Conservation (phyloP, 2,113 vertebrate genomes). For the Formicarius rufipectus region DNA sequence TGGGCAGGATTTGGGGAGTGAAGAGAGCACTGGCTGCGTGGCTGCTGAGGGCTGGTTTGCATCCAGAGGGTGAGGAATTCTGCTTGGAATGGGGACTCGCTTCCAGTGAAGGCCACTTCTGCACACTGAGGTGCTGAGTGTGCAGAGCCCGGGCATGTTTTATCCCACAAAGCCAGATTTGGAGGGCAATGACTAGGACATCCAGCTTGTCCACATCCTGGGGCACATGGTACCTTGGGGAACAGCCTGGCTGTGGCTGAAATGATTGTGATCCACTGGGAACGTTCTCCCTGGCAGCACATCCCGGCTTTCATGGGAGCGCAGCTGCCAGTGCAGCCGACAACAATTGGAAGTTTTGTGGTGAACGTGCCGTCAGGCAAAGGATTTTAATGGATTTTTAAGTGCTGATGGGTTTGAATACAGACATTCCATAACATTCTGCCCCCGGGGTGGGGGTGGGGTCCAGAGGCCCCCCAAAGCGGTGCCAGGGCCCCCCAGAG, state of each 20-base stretch:
- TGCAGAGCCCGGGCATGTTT: fast-evolving
- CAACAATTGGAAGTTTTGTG: not conserved
- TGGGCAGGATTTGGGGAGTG: not conserved
- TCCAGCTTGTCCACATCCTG: not conserved
- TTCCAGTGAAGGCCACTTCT: not conserved
- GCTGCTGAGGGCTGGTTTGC: not conserved
- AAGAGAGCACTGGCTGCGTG: fast-evolving
- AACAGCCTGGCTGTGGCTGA: not conserved
- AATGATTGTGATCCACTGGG: not conserved
- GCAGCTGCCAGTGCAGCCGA: too few species aligned
- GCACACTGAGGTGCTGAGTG: fast-evolving
- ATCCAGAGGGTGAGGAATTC: not conserved
- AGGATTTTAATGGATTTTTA: not conserved
- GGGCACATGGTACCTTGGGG: not conserved
- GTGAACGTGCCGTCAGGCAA: fast-evolving
- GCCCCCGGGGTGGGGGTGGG: too few species aligned
- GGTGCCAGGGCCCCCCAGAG: not conserved
- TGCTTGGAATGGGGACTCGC: not conserved
- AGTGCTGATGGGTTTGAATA: not conserved
- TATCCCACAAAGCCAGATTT: fast-evolving
- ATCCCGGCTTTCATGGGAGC: not conserved
- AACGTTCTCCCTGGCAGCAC: fast-evolving
- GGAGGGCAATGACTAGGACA: not conserved
- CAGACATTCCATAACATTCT: too few species aligned
- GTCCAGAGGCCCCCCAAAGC: too few species aligned